Evolutionary conservation across 2,797 vertebrate genomes (phyloP), one percentile per base, ranked within the genome.

Genomic region (Muscicapa comitata): DNA sequence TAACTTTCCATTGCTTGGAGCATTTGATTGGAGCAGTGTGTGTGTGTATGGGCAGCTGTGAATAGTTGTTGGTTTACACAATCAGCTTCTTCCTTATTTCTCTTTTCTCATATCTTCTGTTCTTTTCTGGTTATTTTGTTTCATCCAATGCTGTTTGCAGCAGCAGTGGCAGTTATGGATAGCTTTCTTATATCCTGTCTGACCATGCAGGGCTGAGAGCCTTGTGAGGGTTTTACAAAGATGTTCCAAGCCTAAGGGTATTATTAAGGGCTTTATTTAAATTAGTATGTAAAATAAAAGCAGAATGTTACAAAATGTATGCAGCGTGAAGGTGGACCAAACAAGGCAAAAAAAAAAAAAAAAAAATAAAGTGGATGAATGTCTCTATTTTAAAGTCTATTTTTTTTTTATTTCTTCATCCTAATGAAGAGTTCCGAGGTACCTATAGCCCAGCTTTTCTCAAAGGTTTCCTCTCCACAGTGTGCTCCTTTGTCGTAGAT

Each of bases 231-330:
- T 33, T 70, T 9, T 71, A 37, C 78, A 78, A 59, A 70, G 57
- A n/a, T 1, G 1, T 37, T 35, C 5, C 1, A 0, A 65, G 38
- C 43, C 38, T 25, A 7, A 73, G 7, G 13, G 9, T 68, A 33
- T 65, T 80, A 61, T 45, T 37, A 58, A 70, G 25, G 51, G 2
- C 57, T 84, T 80, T 77, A 29, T 77, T 74, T 70, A 79, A 82
- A 79, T 40, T 54, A 65, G 28, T 9, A 33, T 31, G 8, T 85
- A 43, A 87, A 78, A 55, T 40, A 67, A 92, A 78, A 87, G 11
- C 24, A 63, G 45, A 77, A 51, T 11, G 11, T 33, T 58, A 16
- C 14, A 58, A 67, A 43, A 26, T 35, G 8, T n/a, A 15, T 58
- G 48, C 48, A 62, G 18, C 23, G 3, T 26, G n/a, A 73, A 58